Evolutionary conservation across 2,797 vertebrate species (phyloP), one percentile per base, ranked within the genome.

Genomic region (Hydrocynus forskahlii): DNA sequence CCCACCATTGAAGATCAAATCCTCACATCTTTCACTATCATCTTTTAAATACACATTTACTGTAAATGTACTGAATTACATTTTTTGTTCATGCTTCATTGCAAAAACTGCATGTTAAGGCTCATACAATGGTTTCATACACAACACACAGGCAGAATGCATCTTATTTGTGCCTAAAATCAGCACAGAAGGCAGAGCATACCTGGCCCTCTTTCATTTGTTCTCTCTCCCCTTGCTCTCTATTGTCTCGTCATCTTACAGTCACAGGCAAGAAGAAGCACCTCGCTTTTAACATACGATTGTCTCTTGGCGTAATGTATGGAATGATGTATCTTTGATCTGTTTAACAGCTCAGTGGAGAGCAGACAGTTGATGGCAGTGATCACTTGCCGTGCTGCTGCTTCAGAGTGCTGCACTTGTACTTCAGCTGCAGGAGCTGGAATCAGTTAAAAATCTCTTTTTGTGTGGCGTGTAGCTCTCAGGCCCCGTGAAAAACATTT

Each of bases 331-430:
- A 9, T 67, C 64, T 57, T 73, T 73, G 70, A 73, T 57, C 19
- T 19, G 35, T 55, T 12, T 57, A 55, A 38, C 70, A 55, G 70
- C 50, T 57, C 23, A 17, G 25, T 17, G 57, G 6, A 1, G 52
- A 55, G 52, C 52, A 73, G 70, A 57, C 12, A 73, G 50, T 14
- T 73, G 70, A 73, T 57, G 70, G 23, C 70, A 57, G 70, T 73
- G 55, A 73, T 73, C 70, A 35, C 29, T 55, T 19, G 50, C 25
- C 9, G 50, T 35, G 25, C 55, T 73, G 70, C 70, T 73, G 17
- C 64, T 67, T 57, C 52, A 73, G 7, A 73, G 52, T 17, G 8
- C 25, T 19, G 70, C 40, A 57, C 52, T 57, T 35, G 21, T 57
- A 73, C 21, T 55, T 55, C 25, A 57, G 14, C 29, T 8, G 9